These are phyloP conservation scores for Agraylea sexmaculata DNA, from an alignment of 1,140 invertebrate species.

Conservation along the genomic window DNA sequence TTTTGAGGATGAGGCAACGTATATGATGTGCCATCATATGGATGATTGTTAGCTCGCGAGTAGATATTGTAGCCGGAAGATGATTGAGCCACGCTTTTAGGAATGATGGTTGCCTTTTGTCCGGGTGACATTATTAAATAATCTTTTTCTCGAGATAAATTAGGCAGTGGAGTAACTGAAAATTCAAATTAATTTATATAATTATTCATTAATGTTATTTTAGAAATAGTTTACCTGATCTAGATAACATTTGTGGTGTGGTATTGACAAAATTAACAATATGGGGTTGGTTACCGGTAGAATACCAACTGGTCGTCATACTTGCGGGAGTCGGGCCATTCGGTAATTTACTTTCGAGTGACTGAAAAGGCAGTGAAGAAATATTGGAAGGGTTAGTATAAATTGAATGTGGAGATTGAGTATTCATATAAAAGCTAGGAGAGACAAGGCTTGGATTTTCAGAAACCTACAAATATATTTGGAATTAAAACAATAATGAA, in stretches of 20 bases:
- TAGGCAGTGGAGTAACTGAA: conserved; percentile 14
- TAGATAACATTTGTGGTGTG: conserved; percentile 12
- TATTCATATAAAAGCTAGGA: conserved; percentile 16
- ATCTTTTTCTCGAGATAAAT: conserved; percentile 16
- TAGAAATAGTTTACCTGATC: conserved; percentile 14
- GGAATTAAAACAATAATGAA: not conserved
- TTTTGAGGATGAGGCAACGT: conserved; percentile 10
- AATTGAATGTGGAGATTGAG: conserved; percentile 14
- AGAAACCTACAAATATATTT: not conserved
- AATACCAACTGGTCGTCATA: conserved; percentile 11
- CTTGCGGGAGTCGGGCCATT: conserved; percentile 3
- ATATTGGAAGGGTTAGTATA: conserved; percentile 12
- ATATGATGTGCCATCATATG: conserved; percentile 14
- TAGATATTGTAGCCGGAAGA: conserved; percentile 11
- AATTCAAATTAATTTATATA: conserved; percentile 3
- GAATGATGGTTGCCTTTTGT: conserved; percentile 19
- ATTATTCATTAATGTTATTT: not conserved
- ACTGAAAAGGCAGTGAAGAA: conserved; percentile 3
- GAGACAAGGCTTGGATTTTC: conserved; percentile 7
- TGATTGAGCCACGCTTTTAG: conserved; percentile 15
- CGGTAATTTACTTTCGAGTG: conserved; percentile 8
- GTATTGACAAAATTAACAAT: conserved; percentile 11
- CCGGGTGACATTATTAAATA: conserved; percentile 19
- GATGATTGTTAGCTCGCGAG: conserved; percentile 14
- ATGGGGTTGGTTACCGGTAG: conserved; percentile 9